Evolutionary conservation across 2,113 vertebrate species (phyloP).

Genomic region (Fukomys damarensis): DNA sequence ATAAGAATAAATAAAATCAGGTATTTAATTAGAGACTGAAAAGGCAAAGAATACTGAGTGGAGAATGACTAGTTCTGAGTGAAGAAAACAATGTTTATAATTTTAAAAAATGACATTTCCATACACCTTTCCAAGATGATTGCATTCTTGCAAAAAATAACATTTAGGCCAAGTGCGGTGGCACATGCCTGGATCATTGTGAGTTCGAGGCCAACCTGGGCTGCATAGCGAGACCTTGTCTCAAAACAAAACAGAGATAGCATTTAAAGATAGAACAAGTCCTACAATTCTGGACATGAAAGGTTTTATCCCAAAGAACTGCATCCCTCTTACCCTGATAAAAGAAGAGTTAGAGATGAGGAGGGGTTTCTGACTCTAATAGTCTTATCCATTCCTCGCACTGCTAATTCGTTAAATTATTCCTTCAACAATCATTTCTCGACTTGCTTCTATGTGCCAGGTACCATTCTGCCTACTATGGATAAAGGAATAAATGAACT

Average conservation of each 20-base stretch:
- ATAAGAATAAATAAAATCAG: neutral
- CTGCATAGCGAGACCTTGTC: neutral
- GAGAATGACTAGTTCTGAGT: slow-evolving; percentile 26
- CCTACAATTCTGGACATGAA: neutral
- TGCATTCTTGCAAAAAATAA: neutral
- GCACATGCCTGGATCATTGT: neutral
- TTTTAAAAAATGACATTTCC: slow-evolving; percentile 18
- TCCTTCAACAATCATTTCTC: neutral
- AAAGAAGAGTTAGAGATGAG: neutral
- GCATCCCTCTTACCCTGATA: neutral
- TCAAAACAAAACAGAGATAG: neutral
- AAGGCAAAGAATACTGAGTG: neutral
- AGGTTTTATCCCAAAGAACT: neutral
- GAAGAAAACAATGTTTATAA: neutral
- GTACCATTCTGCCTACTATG: neutral
- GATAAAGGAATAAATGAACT: neutral
- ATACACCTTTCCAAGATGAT: neutral
- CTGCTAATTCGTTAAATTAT: neutral
- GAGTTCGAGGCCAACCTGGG: neutral
- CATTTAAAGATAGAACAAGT: neutral
- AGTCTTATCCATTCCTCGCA: neutral
- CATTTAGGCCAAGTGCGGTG: neutral
- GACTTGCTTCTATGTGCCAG: neutral
- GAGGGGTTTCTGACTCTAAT: neutral
- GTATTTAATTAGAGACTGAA: slow-evolving; percentile 50